A percentile compares a stretch with the other conserved stretches of the same genome.
These are phyloP conservation scores for Melanerpes aurifrons DNA, from an alignment of 2,113 vertebrate genomes.

Conservation along the genomic window DNA sequence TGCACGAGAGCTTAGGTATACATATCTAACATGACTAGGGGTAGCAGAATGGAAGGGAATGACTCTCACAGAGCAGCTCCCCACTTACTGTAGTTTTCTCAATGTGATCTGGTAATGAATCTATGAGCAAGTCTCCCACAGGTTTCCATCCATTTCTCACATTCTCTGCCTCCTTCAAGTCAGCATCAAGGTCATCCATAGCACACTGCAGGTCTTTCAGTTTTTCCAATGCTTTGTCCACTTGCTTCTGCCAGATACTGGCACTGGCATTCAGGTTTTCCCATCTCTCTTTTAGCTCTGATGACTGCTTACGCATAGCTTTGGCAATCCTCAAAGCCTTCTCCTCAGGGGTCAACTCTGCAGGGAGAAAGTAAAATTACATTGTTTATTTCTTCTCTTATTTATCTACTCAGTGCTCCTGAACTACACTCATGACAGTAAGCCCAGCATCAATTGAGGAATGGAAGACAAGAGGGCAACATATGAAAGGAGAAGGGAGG, in stretches of 20 bases:
- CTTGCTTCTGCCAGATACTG: constrained; percentile 90
- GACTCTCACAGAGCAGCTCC: background rate
- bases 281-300: constrained; percentile 93
- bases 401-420: background rate
- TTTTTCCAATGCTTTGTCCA: constrained; percentile 89
- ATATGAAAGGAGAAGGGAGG: background rate
- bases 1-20: background rate
- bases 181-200: constrained; percentile 92
- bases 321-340: constrained; percentile 90
- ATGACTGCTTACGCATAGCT: constrained; percentile 94
- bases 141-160: constrained; percentile 88
- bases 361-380: background rate
- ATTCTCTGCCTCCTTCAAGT: constrained; percentile 87
- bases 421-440: background rate
- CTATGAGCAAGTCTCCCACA: constrained; percentile 92
- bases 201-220: constrained; percentile 92
- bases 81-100: constrained; percentile 86
- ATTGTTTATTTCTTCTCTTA: background rate
- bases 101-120: constrained; percentile 94
- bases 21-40: background rate
- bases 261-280: constrained; percentile 85
- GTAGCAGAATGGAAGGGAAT: background rate
- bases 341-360: constrained; percentile 92
- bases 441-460: background rate
- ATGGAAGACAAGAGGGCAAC: background rate